phyloP scores from a whole-genome alignment of 2,888 invertebrate genomes.

The Altica lythri region DNA sequence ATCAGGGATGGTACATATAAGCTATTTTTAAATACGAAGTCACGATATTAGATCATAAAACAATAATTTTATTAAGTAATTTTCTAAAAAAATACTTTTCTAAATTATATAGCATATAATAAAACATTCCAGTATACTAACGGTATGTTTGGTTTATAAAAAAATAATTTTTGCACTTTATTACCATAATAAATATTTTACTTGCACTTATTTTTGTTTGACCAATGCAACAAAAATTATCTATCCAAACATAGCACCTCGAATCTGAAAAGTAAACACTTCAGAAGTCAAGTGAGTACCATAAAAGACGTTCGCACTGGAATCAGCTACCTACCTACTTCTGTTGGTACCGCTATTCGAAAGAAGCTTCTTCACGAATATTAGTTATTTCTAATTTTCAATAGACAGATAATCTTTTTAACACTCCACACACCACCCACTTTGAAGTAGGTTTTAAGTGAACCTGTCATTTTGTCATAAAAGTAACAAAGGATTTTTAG shows the following conservation, averaged over 20 bases:
- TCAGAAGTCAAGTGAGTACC: constrained; percentile 6
- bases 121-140: too few species aligned
- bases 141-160: too few species aligned
- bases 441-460: not conserved
- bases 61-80: too few species aligned
- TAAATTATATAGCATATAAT: too few species aligned
- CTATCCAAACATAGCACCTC: constrained; percentile 1
- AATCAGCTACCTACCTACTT: constrained; percentile 5
- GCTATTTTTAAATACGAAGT: too few species aligned
- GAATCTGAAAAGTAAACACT: constrained; percentile 8
- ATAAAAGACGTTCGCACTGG: not conserved
- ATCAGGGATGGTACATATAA: too few species aligned
- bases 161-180: not conserved
- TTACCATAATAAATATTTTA: not conserved
- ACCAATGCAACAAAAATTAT: constrained; percentile 7
- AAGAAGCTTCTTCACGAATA: not conserved
- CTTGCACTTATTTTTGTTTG: not conserved
- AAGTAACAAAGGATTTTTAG: too few species aligned
- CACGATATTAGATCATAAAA: too few species aligned
- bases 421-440: not conserved
- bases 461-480: constrained; percentile 5
- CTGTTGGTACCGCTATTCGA: not conserved
- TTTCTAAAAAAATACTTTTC: too few species aligned
- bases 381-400: constrained; percentile 1
- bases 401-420: not conserved